Percentiles rank a stretch among this genome's conserved stretches.
Conservation (phyloP, 2,113 vertebrate species). For the Phyllostomus hastatus region DNA sequence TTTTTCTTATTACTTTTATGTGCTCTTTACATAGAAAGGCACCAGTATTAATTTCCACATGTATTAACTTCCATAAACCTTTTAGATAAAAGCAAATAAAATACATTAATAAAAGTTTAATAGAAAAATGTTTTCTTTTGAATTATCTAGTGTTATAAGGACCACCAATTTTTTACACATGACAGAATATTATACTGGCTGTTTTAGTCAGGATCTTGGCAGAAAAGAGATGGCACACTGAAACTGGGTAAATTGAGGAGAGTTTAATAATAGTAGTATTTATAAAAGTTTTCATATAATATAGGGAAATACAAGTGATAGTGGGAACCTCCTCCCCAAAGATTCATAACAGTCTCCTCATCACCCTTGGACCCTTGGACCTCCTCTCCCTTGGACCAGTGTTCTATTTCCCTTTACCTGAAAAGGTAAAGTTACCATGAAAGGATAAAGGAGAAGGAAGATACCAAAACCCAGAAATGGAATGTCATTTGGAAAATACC, state of each 20-base stretch:
- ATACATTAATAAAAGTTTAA: neutral
- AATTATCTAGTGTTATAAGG: neutral
- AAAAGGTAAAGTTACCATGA: neutral
- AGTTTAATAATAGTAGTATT: neutral
- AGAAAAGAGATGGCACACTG: neutral
- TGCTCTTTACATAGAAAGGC: neutral
- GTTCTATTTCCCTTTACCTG: neutral
- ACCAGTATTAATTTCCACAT: neutral
- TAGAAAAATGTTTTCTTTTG: conserved; percentile 5
- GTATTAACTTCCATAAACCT: neutral
- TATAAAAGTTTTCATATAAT: neutral
- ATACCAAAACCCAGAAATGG: neutral
- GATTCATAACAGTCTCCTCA: neutral
- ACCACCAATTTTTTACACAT: neutral
- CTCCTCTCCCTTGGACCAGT: neutral
- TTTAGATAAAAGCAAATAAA: neutral
- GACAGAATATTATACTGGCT: neutral
- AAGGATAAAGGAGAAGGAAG: neutral
- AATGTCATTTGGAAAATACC: neutral
- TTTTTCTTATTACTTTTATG: neutral
- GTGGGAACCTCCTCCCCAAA: neutral
- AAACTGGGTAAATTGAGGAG: neutral
- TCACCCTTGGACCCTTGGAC: neutral
- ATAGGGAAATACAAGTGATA: neutral
- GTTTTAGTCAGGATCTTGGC: neutral